Base-by-base conservation (phyloP, 2,888 invertebrate genomes). In the Hydriomena furcata region DNA sequence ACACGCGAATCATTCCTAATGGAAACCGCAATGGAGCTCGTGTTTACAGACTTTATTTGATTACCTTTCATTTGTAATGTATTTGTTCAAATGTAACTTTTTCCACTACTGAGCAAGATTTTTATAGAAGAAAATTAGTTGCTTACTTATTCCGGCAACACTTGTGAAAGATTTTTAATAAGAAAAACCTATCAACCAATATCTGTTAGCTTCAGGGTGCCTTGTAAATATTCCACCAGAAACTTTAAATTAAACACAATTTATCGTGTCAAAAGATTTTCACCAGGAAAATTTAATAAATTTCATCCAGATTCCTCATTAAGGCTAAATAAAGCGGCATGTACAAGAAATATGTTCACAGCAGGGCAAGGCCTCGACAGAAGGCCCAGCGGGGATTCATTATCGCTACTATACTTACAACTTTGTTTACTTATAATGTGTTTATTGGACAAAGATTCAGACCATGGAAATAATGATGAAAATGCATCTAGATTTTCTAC, bases 1-100 rank as follows among this genome's bases (percentile, higher is more conserved):
- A 63, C 61, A 69, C 69, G 66, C 61, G 69, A 71, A 68, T 68
- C 58, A 63, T 68, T 59, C 44, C 56, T 65, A 63, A 65, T 68
- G 63, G 66, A 63, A 60, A 65, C 67, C 61, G 61, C 61, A 60
- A 57, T 53, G 53, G 49, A 52, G 49, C 43, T 10, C n/a, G 28
- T 36, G 28, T 49, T 44, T 43, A 54, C 52, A 21, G 6, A 11
- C n/a, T n/a, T n/a, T n/a, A n/a, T n/a, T n/a, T n/a, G n/a, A n/a
- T n/a, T n/a, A n/a, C n/a, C n/a, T n/a, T n/a, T n/a, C n/a, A n/a
- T n/a, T n/a, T n/a, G n/a, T n/a, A n/a, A n/a, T n/a, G n/a, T n/a
- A n/a, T n/a, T n/a, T n/a, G n/a, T n/a, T n/a, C n/a, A n/a, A n/a
- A n/a, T n/a, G n/a, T n/a, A n/a, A n/a, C n/a, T n/a, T n/a, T n/a